Base-by-base conservation (phyloP, 35 echinoderm and acorn worm species). In the Diadema setosum region DNA sequence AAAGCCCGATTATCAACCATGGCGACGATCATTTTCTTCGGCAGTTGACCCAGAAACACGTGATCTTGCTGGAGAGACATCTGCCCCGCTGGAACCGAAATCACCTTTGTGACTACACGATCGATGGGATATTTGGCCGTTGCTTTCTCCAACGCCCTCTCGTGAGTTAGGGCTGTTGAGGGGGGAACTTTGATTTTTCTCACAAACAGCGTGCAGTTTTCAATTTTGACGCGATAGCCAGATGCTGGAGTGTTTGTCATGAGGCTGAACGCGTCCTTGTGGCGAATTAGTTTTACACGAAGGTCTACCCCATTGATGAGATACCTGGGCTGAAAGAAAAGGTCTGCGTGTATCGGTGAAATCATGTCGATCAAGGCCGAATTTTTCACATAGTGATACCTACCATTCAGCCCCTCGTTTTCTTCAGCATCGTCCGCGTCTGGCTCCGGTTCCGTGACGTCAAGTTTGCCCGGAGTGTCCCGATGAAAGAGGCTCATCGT, bases 51-150 rank as follows among this genome's bases (percentile, higher is more conserved):
- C 0, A 91, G 76, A 46, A 91, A 91, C 41, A 95, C 34, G 45
- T 90, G 83, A 43, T 95, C 88, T 32, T 90, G 82, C 23, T 52
- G 82, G 26, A 91, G 69, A 5, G 93, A 64, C 42, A 91, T 39
- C 18, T 95, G 82, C 18, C 93, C 93, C 3, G 9, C 30, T 12
- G 93, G 84, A 18, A 95, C 80, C 41, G 93, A 95, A 12, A 91
- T 58, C 35, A 87, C 86, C 42, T 95, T 95, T 27, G 70, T 65
- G 39, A 91, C 27, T 23, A 91, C 84, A 21, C 93, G 88, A 26
- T 65, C 50, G 29, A 95, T 46, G 2, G 88, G 83, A 49, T 91
- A 91, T 43, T 91, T 95, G 1, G 93, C 88, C 4, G 89, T 91
- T 7, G 83, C 89, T 15, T 87, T 87, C 50, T 95, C 88, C 44